phyloP scores from a whole-genome alignment of 2,888 invertebrate genomes.

The Drosophila vallismaia region DNA sequence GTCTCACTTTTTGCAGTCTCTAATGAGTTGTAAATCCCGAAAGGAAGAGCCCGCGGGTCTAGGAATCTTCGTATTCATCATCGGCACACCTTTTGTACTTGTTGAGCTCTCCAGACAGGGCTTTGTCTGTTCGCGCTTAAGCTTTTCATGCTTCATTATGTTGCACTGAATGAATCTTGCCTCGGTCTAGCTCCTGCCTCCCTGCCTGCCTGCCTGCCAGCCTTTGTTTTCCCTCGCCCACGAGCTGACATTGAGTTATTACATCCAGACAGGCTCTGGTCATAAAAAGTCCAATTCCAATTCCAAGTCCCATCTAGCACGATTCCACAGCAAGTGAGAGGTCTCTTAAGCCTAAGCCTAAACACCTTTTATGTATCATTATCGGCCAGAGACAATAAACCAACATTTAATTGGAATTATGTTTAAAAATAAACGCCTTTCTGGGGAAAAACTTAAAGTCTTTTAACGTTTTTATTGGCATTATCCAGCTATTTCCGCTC shows the following conservation, averaged over 20 bases:
- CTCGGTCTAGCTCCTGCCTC: conserved; percentile 18
- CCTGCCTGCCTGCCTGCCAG: conserved; percentile 21
- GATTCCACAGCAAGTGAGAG: conserved; percentile 41
- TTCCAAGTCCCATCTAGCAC: background rate
- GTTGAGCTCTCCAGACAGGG: conserved; percentile 41
- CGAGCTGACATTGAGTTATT: conserved; percentile 49
- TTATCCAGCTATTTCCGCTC: conserved; percentile 77
- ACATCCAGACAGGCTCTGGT: conserved; percentile 33
- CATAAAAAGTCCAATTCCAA: conserved; percentile 4
- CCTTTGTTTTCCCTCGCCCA: conserved; percentile 52
- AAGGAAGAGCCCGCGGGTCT: conserved; percentile 28
- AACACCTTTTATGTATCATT: conserved; percentile 46
- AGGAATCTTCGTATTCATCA: conserved; percentile 22
- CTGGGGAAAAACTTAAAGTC: conserved; percentile 50
- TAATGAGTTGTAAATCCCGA: conserved; percentile 58
- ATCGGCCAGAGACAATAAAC: conserved; percentile 10
- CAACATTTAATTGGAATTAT: conserved; percentile 71
- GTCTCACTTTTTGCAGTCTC: conserved; percentile 41
- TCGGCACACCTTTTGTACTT: conserved; percentile 28
- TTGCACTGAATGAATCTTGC: conserved; percentile 49
- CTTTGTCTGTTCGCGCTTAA: conserved; percentile 59
- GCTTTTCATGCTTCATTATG: conserved; percentile 72
- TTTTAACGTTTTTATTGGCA: conserved; percentile 58
- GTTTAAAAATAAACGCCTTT: conserved; percentile 61
- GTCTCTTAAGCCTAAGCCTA: conserved; percentile 19